A percentile compares a stretch with the other conserved stretches of the same genome.
phyloP scores from a whole-genome alignment of 2,888 invertebrate genomes.

The Hermaeophaga mercurialis region DNA sequence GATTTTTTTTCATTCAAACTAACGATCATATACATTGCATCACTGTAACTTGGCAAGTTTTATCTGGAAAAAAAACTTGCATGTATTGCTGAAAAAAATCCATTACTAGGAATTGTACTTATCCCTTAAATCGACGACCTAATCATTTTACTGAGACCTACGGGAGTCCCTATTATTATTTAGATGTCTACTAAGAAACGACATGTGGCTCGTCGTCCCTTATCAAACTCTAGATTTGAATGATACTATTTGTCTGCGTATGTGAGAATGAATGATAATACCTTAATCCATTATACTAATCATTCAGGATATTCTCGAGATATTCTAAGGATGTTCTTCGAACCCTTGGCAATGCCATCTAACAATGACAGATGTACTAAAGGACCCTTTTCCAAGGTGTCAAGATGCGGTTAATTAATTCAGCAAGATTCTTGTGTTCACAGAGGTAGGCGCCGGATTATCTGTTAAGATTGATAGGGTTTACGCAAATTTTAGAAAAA shows the following conservation, averaged over 20 bases:
- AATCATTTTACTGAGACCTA: too few species aligned
- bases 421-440: not conserved
- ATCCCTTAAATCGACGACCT: too few species aligned
- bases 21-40: too few species aligned
- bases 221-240: conserved; percentile 33
- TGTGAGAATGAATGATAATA: conserved; percentile 40
- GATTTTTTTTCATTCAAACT: too few species aligned
- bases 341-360: not conserved
- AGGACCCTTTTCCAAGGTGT: conserved; percentile 20
- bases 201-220: conserved; percentile 24
- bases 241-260: conserved; percentile 43
- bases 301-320: conserved; percentile 37
- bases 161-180: too few species aligned
- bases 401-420: conserved; percentile 24
- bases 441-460: not conserved
- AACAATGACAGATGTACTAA: conserved; percentile 22
- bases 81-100: too few species aligned
- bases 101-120: too few species aligned
- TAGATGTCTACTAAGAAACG: conserved; percentile 29
- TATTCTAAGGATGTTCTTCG: conserved; percentile 2
- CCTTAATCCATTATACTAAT: conserved; percentile 46
- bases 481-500: too few species aligned
- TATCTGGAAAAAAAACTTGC: too few species aligned
- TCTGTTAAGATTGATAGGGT: not conserved
- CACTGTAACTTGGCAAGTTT: too few species aligned